A percentile compares a stretch with the other conserved stretches of the same genome.
Evolutionary conservation across 2,797 vertebrate genomes (phyloP).

Genomic region (Hippoglossus hippoglossus): DNA sequence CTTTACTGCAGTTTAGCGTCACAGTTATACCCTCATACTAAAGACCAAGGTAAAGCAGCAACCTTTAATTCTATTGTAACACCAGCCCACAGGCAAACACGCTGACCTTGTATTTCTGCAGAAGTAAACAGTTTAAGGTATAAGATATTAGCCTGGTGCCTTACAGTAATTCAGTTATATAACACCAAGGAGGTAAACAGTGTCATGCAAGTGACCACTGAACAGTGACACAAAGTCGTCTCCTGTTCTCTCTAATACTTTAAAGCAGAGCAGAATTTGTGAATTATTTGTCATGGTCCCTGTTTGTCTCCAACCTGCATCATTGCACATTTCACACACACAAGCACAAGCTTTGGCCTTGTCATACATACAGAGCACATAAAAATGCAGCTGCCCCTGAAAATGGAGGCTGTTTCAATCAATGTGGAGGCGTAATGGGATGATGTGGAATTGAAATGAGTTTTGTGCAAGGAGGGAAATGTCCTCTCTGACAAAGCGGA

Average conservation of each 20-base stretch:
- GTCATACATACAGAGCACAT: slow-evolving; percentile 44
- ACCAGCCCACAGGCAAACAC: slow-evolving; percentile 10
- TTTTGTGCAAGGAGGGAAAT: slow-evolving; percentile 68
- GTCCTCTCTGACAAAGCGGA: slow-evolving; percentile 75
- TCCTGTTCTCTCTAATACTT: slow-evolving; percentile 15
- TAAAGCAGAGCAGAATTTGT: slow-evolving; percentile 13
- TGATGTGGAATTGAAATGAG: slow-evolving; percentile 79
- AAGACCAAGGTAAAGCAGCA: slow-evolving; percentile 37
- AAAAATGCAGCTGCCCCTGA: slow-evolving; percentile 44
- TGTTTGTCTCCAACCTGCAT: slow-evolving; percentile 14
- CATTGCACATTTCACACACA: slow-evolving; percentile 37
- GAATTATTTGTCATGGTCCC: slow-evolving; percentile 23
- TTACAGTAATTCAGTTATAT: background rate
- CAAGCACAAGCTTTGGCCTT: slow-evolving; percentile 30
- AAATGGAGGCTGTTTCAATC: slow-evolving; percentile 78
- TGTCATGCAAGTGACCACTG: slow-evolving; percentile 9
- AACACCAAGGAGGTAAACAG: slow-evolving; percentile 7
- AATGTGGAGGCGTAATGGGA: slow-evolving; percentile 73
- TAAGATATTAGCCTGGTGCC: background rate
- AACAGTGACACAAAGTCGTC: slow-evolving; percentile 5
- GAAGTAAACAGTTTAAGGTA: slow-evolving; percentile 3
- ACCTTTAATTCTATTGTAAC: slow-evolving; percentile 44
- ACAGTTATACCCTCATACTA: slow-evolving; percentile 27
- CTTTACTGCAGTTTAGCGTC: slow-evolving; percentile 49
- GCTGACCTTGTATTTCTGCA: slow-evolving; percentile 18